Conservation (phyloP, 2,113 vertebrate genomes). For the Cololabis saira region DNA sequence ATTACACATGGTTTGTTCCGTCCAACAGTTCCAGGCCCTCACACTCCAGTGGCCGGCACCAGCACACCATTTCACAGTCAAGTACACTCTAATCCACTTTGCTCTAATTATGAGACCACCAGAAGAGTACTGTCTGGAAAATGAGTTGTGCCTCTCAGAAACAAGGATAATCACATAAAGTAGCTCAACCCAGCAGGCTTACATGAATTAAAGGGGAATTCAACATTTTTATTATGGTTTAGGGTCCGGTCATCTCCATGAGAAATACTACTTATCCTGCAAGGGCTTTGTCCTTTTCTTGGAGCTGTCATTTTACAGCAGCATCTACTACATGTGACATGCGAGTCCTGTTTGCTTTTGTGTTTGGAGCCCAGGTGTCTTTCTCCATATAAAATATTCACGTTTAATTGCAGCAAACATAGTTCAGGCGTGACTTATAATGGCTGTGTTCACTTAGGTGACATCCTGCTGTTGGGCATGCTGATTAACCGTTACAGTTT, state of each 20-base stretch:
- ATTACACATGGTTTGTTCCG: conserved; percentile 19
- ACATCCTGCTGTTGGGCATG: background rate
- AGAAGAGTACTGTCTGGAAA: conserved; percentile 8
- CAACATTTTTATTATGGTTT: background rate
- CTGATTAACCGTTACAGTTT: background rate
- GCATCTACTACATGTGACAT: too few species aligned
- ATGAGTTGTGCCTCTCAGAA: conserved; percentile 17
- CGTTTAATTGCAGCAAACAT: background rate
- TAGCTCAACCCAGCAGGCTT: background rate
- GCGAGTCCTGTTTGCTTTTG: too few species aligned
- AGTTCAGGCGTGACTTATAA: background rate
- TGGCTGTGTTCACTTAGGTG: too few species aligned
- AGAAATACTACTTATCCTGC: background rate
- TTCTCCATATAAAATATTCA: background rate
- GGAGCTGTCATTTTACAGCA: too few species aligned
- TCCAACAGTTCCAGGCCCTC: conserved; percentile 33
- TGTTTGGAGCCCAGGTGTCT: too few species aligned
- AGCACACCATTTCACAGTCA: conserved; percentile 35
- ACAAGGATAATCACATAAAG: conserved; percentile 9
- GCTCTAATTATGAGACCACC: conserved; percentile 24
- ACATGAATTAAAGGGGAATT: background rate
- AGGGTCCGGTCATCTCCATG: background rate
- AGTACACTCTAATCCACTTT: conserved; percentile 45
- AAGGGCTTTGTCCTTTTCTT: too few species aligned
- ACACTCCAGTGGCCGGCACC: conserved; percentile 27